These are phyloP conservation scores for Aix galericulata DNA, from an alignment of 2,113 vertebrate species.

Conservation along the genomic window DNA sequence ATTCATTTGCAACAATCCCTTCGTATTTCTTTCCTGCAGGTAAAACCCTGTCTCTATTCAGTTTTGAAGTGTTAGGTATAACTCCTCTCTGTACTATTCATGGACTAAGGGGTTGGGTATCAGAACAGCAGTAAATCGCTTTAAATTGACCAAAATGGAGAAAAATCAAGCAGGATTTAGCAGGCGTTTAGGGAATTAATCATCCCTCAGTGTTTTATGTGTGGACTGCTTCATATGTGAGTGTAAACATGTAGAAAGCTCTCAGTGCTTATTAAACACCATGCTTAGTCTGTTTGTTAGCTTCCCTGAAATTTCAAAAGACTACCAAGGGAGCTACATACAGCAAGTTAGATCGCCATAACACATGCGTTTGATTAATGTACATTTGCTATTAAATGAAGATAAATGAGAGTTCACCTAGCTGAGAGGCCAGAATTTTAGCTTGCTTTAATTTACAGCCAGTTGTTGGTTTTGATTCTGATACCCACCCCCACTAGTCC, in stretches of 20 bases:
- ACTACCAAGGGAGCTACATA: not conserved
- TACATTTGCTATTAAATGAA: not conserved
- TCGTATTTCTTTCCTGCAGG: not conserved
- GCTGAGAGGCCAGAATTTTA: not conserved
- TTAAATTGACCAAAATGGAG: not conserved
- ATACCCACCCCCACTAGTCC: accelerated
- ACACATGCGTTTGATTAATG: not conserved
- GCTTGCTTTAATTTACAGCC: not conserved
- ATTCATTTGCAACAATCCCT: not conserved
- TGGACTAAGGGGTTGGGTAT: not conserved
- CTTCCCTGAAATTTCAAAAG: not conserved
- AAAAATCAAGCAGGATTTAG: not conserved
- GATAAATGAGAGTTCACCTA: not conserved
- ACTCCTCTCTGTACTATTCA: not conserved
- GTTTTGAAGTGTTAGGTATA: not conserved
- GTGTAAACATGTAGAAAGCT: not conserved
- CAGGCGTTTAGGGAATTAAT: not conserved
- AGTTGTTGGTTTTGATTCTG: not conserved
- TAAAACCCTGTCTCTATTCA: not conserved
- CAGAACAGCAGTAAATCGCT: not conserved
- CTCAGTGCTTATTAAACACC: not conserved
- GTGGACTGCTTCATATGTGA: not conserved
- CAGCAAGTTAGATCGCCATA: not conserved
- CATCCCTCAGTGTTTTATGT: not conserved
- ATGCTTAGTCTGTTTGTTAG: not conserved